Conservation (phyloP, 2,888 invertebrate species). For the Pediacus dermestoides region DNA sequence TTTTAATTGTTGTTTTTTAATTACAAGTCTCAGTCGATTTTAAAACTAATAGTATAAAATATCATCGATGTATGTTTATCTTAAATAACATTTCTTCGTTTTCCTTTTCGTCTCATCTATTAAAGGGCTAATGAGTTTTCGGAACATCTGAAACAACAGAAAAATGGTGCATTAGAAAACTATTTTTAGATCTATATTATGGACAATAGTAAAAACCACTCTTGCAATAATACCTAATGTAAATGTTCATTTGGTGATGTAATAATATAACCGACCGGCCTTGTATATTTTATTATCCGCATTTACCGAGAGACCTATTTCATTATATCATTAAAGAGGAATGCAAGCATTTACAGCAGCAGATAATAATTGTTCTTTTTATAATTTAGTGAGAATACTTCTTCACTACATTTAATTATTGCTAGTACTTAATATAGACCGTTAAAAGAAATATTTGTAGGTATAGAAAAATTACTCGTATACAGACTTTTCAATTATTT, state of each 20-base stretch:
- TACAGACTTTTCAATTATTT: too few species aligned
- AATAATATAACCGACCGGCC: conserved; percentile 9
- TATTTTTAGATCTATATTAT: conserved; percentile 8
- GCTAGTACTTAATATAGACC: too few species aligned
- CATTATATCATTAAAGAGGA: conserved; percentile 7
- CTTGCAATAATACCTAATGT: conserved; percentile 4
- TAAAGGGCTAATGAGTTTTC: conserved; percentile 7
- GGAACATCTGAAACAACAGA: conserved; percentile 28
- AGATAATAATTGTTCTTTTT: too few species aligned
- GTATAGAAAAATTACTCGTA: too few species aligned
- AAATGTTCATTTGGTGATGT: conserved; percentile 13
- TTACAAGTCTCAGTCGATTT: conserved; percentile 12
- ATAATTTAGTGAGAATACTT: too few species aligned
- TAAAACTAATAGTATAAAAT: too few species aligned
- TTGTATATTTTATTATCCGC: conserved; percentile 12
- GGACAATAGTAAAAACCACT: conserved; percentile 7
- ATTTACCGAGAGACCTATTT: too few species aligned
- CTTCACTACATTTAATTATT: too few species aligned
- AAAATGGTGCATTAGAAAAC: conserved; percentile 9
- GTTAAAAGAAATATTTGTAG: too few species aligned
- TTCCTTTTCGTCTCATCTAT: conserved; percentile 22
- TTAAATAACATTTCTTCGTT: conserved; percentile 22
- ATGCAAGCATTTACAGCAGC: too few species aligned
- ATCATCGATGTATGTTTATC: conserved; percentile 10
- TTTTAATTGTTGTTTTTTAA: conserved; percentile 28